These are phyloP conservation scores for Echeneis naucrates DNA, from an alignment of 2,797 vertebrate species.

Conservation along the genomic window DNA sequence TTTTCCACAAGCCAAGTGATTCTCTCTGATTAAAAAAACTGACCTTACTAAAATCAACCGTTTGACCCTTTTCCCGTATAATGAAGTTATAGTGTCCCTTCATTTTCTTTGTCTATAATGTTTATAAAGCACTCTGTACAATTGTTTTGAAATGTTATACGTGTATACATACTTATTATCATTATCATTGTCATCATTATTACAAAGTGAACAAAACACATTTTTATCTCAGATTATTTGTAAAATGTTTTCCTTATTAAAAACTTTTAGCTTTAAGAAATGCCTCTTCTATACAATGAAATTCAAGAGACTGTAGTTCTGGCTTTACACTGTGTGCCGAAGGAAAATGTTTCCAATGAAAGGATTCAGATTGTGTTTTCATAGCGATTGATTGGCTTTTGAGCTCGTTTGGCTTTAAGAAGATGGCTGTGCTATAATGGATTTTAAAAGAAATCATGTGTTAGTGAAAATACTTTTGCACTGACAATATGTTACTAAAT, in stretches of 20 bases:
- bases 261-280: conserved; percentile 37
- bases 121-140: conserved; percentile 59
- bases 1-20: not conserved
- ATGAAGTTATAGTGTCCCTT: not conserved
- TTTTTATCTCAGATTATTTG: conserved; percentile 28
- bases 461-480: conserved; percentile 25
- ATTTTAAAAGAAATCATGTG: conserved; percentile 45
- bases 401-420: conserved; percentile 46
- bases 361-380: conserved; percentile 44
- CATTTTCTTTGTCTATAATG: not conserved
- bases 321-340: conserved; percentile 39
- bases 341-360: conserved; percentile 22
- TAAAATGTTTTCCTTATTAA: conserved; percentile 38
- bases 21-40: not conserved
- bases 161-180: conserved; percentile 16
- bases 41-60: not conserved
- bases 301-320: conserved; percentile 25
- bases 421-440: conserved; percentile 44
- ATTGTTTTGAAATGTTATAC: conserved; percentile 53
- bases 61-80: conserved; percentile 6
- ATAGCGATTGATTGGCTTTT: conserved; percentile 39
- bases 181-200: conserved; percentile 25
- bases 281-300: conserved; percentile 34
- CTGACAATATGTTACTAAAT: conserved; percentile 30
- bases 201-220: conserved; percentile 49